Evolutionary conservation across 2,113 vertebrate species (phyloP), one percentile per base, ranked within the genome.

Genomic region (Triplophysa siluroides): DNA sequence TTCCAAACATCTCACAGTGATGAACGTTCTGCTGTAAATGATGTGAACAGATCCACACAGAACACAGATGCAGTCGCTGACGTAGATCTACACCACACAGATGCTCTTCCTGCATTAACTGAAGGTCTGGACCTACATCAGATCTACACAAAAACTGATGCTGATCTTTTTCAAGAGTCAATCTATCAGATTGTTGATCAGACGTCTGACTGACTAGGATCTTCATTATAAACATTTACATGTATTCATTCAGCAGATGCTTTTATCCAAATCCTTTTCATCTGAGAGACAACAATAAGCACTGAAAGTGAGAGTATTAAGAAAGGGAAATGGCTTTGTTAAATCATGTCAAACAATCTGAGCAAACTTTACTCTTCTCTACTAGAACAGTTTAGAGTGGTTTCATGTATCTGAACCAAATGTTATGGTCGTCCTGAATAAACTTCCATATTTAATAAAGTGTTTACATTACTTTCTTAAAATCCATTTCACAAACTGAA

Each of bases 161-260:
- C 2, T 1, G 29, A 56, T 19, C 43, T 47, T 23, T 8, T 41
- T 7, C 43, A 64, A 26, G 69, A 80, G 68, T 13, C 78, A 0
- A 1, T 80, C 61, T 80, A 80, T 65, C 60, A 73, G 13, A 73
- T 8, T 19, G 18, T 80, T 26, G 61, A 73, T 11, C 1, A 21
- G 2, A 14, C 0, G 8, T 18, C 9, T 13, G 23, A 19, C 18
- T 79, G 60, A 62, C 4, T 2, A 56, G 38, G 2, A n/a, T 16
- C 24, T 7, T 71, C 21, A 47, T 47, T 4, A 68, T 3, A 0
- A 0, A 29, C 26, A 4, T 29, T 29, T 29, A 29, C 29, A 4
- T 29, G 3, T 29, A 29, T 29, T 29, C 3, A 29, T 29, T 29
- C 4, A 29, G 29, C 3, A 29, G 29, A 29, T 3, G 3, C 29